These are phyloP conservation scores for Eupithecia exiguata DNA, from an alignment of 2,888 invertebrate species.

Conservation along the genomic window DNA sequence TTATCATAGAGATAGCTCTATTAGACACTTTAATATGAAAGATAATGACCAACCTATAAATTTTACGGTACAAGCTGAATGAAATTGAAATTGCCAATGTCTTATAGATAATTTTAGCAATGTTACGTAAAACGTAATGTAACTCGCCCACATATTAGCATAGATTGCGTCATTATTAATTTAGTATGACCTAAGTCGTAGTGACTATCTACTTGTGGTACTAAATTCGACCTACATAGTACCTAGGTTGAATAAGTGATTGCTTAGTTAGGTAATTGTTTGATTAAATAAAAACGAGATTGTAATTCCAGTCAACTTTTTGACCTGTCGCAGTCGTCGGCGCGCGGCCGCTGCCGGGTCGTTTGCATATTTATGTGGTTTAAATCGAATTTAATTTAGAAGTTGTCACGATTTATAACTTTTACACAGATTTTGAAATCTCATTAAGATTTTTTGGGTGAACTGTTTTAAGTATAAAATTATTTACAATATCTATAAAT, in stretches of 20 bases:
- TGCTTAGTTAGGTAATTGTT: background rate
- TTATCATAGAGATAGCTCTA: slow-evolving; percentile 20
- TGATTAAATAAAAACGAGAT: background rate
- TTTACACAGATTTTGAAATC: too few species aligned
- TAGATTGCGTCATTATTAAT: slow-evolving; percentile 27
- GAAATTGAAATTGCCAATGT: slow-evolving; percentile 38
- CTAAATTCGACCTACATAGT: background rate
- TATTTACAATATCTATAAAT: too few species aligned
- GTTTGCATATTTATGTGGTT: background rate
- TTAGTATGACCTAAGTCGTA: slow-evolving; percentile 7
- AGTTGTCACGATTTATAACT: too few species aligned
- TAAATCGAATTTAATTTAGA: background rate
- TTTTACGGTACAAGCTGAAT: slow-evolving; percentile 30
- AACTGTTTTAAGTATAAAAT: too few species aligned
- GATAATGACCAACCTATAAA: slow-evolving; percentile 30
- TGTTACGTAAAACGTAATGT: slow-evolving; percentile 25
- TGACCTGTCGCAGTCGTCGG: background rate
- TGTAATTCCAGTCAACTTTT: background rate
- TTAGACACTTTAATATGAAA: slow-evolving; percentile 30
- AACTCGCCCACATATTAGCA: slow-evolving; percentile 30
- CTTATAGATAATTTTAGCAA: slow-evolving; percentile 24
- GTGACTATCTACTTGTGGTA: background rate
- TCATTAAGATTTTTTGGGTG: too few species aligned
- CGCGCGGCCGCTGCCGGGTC: background rate
- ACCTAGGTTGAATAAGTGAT: background rate